A percentile compares a stretch with the other conserved stretches of the same genome.
phyloP scores from a whole-genome alignment of 1,140 invertebrate genomes.

The Periplaneta americana region DNA sequence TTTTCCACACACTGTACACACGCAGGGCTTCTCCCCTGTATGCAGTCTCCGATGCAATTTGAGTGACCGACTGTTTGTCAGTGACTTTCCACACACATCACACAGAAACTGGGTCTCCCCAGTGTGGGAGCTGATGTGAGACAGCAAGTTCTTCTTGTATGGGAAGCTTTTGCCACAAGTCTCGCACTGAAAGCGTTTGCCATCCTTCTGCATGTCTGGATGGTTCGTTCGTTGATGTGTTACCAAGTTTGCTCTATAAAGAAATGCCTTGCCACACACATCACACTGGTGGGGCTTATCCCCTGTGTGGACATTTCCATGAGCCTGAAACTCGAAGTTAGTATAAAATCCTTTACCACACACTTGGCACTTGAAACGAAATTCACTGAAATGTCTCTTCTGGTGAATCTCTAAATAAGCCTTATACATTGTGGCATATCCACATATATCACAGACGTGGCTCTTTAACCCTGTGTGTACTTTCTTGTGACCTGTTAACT shows the following conservation, averaged over 20 bases:
- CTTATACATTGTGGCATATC: conserved; percentile 36
- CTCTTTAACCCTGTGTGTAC: conserved; percentile 35
- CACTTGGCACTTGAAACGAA: conserved; percentile 52
- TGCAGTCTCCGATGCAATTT: conserved; percentile 52
- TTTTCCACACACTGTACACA: conserved; percentile 38
- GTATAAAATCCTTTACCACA: conserved; percentile 45
- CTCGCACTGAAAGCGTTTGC: conserved; percentile 64
- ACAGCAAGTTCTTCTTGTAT: conserved; percentile 60
- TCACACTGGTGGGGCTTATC: conserved; percentile 44
- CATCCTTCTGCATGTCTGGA: conserved; percentile 21
- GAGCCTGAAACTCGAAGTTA: conserved; percentile 50
- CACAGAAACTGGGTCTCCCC: conserved; percentile 41
- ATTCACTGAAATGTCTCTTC: conserved; percentile 48
- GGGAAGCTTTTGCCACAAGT: conserved; percentile 68
- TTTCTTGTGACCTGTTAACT: conserved; percentile 37
- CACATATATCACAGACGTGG: conserved; percentile 38
- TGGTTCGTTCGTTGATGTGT: conserved; percentile 24
- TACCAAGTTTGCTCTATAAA: conserved; percentile 29
- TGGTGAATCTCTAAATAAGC: conserved; percentile 34
- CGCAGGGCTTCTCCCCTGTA: conserved; percentile 36
- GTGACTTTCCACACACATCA: conserved; percentile 40
- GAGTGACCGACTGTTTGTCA: conserved; percentile 48
- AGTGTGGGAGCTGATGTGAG: conserved; percentile 70
- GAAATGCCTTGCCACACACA: conserved; percentile 47
- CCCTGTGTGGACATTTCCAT: conserved; percentile 50